Evolutionary conservation across 2,797 vertebrate genomes (phyloP).

Genomic region (Nyctalus aviator): DNA sequence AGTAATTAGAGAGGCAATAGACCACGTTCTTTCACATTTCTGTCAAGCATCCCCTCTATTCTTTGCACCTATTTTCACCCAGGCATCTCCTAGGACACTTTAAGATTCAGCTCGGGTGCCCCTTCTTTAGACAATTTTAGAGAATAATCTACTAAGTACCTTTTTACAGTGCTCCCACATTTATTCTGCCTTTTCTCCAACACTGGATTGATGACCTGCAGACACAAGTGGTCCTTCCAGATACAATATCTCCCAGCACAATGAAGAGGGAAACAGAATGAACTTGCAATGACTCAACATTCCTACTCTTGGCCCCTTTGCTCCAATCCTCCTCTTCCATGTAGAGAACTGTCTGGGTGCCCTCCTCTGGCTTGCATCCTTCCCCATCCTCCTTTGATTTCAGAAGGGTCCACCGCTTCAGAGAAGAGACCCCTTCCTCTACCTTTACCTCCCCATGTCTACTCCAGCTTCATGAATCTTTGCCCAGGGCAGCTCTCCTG

Average conservation of each 20-base stretch:
- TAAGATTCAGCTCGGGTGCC: background rate
- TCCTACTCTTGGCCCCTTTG: background rate
- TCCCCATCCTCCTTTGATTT: background rate
- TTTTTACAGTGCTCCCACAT: background rate
- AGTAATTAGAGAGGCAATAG: background rate
- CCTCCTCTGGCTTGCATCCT: background rate
- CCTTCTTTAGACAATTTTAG: background rate
- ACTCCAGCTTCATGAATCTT: background rate
- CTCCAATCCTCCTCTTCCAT: background rate
- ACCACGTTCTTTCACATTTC: background rate
- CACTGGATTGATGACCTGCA: background rate
- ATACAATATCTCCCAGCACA: background rate
- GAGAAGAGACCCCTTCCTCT: background rate
- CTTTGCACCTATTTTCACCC: background rate
- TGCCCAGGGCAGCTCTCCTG: background rate
- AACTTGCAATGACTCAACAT: background rate
- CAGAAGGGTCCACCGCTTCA: background rate
- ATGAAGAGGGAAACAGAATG: background rate
- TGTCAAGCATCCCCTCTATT: background rate
- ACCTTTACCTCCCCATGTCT: background rate
- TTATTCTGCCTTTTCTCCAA: background rate
- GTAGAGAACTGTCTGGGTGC: background rate
- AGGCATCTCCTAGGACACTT: background rate
- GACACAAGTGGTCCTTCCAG: background rate
- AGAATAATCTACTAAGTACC: background rate